Conservation (phyloP, 2,113 vertebrate genomes). For the Apeltes quadracus region DNA sequence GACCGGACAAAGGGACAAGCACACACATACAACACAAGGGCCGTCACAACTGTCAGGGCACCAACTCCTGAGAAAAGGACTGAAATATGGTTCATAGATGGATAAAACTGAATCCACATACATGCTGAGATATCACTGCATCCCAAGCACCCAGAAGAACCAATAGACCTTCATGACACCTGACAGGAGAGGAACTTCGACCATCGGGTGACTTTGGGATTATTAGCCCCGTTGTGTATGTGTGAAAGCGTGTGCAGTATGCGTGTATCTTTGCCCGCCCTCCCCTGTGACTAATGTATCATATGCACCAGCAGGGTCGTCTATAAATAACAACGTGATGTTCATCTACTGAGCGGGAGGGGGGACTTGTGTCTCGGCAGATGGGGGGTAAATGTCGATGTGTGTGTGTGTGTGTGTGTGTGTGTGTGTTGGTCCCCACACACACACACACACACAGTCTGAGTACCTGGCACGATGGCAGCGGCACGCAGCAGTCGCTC, state of each 20-base stretch:
- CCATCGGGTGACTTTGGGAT: slow-evolving; percentile 51
- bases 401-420: slow-evolving; percentile 9
- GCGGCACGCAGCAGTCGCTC: slow-evolving; percentile 18
- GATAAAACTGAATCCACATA: slow-evolving; percentile 20
- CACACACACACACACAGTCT: slow-evolving; percentile 7
- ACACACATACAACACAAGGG: no score
- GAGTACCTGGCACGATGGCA: slow-evolving; percentile 1
- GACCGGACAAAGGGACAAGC: no score
- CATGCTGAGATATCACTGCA: neutral
- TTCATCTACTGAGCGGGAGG: slow-evolving; percentile 56
- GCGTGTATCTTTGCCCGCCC: slow-evolving; percentile 20
- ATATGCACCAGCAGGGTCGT: slow-evolving; percentile 55
- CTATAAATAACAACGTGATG: slow-evolving; percentile 77
- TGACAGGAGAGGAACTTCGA: slow-evolving; percentile 45
- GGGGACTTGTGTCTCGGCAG: slow-evolving; percentile 56
- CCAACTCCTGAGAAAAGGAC: neutral
- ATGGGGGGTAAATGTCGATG: slow-evolving; percentile 50
- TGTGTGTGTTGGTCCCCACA: slow-evolving; percentile 12
- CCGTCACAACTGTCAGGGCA: no score
- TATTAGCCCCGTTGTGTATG: slow-evolving; percentile 44
- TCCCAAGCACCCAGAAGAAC: slow-evolving; percentile 32
- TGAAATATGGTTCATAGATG: slow-evolving; percentile 4
- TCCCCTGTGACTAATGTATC: slow-evolving; percentile 65
- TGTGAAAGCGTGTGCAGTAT: slow-evolving; percentile 31
- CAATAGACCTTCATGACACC: slow-evolving; percentile 37